Conservation (phyloP, 2,113 vertebrate genomes). For the Salvelinus alpinus region DNA sequence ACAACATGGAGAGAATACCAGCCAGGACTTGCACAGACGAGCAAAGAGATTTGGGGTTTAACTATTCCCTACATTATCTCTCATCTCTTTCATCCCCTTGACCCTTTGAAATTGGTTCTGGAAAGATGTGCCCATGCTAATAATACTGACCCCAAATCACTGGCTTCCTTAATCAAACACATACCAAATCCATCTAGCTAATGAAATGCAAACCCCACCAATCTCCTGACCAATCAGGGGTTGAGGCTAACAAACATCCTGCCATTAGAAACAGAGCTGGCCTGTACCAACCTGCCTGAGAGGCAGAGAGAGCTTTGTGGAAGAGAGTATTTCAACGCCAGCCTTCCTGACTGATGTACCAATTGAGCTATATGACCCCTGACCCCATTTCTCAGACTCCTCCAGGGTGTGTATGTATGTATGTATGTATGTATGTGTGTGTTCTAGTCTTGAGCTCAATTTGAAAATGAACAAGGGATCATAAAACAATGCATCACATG, state of each 20-base stretch:
- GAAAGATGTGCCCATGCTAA: constrained; percentile 31
- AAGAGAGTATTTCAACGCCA: neutral
- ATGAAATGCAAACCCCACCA: constrained; percentile 12
- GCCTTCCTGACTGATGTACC: no score
- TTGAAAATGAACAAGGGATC: constrained; percentile 3
- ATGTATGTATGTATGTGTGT: neutral
- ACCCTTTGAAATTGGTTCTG: constrained; percentile 15
- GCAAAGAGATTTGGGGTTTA: constrained; percentile 3
- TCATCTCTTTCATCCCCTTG: neutral
- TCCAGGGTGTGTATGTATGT: neutral
- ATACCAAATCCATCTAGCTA: constrained; percentile 13
- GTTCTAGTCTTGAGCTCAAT: neutral
- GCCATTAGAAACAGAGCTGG: no score
- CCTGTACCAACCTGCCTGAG: no score
- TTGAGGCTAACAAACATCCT: no score
- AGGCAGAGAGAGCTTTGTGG: no score
- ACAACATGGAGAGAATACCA: constrained; percentile 7
- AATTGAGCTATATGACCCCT: no score
- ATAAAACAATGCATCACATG: neutral
- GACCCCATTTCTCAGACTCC: no score
- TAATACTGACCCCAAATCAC: neutral
- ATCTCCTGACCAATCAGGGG: constrained; percentile 16
- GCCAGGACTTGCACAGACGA: neutral
- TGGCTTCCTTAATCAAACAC: constrained; percentile 16
- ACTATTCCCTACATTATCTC: neutral